These are phyloP conservation scores for Drosophila fungiperda DNA, from an alignment of 2,888 invertebrate genomes.

Conservation along the genomic window DNA sequence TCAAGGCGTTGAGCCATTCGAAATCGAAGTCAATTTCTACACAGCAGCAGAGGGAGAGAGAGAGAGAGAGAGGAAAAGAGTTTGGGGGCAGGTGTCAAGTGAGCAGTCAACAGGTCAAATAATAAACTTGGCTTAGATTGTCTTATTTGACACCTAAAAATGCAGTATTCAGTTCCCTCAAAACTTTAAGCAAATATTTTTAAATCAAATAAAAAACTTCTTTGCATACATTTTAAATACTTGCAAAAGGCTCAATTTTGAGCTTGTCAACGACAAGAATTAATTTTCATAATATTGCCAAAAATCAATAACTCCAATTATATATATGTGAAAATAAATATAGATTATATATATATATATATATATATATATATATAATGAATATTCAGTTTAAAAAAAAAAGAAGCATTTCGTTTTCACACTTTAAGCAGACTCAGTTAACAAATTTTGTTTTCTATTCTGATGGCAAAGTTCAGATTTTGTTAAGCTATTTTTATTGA, in stretches of 20 bases:
- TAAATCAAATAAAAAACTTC: neutral
- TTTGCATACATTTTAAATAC: neutral
- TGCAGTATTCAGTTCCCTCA: neutral
- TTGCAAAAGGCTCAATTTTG: neutral
- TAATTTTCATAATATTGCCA: neutral
- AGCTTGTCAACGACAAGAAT: neutral
- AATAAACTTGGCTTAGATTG: slow-evolving; percentile 11
- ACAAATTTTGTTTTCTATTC: neutral
- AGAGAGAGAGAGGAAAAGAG: neutral
- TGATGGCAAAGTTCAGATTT: neutral
- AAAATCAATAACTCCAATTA: neutral
- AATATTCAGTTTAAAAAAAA: neutral
- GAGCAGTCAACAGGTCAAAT: slow-evolving; percentile 32
- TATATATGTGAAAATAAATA: too few relatives aligned
- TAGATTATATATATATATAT: neutral
- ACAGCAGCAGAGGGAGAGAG: neutral
- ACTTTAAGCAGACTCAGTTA: neutral
- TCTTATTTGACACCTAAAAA: neutral
- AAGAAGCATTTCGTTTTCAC: neutral
- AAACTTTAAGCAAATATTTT: neutral
- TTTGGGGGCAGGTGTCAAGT: neutral
- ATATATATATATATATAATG: neutral
- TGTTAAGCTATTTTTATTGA: neutral
- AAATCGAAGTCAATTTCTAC: slow-evolving; percentile 36
- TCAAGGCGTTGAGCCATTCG: slow-evolving; percentile 22